These are phyloP conservation scores for Pecten maximus DNA, from an alignment of 2,888 invertebrate genomes.

Conservation along the genomic window DNA sequence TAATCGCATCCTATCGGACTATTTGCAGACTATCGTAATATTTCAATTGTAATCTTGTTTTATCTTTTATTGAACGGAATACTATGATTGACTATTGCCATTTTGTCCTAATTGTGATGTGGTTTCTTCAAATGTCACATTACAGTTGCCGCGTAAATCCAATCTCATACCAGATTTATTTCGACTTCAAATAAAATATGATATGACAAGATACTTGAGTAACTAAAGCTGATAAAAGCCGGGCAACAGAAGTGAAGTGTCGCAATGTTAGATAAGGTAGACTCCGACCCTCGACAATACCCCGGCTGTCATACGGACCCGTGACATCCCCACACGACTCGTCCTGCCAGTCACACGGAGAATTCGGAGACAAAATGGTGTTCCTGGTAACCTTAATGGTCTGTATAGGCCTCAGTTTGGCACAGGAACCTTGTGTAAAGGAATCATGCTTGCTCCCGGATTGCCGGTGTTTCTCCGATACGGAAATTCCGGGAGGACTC, in stretches of 20 bases:
- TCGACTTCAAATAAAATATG: not conserved
- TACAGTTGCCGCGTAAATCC: no score
- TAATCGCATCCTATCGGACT: no score
- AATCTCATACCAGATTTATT: no score
- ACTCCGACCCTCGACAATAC: not conserved
- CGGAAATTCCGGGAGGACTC: constrained; percentile 59
- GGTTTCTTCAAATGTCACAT: no score
- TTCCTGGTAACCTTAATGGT: not conserved
- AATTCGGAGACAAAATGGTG: not conserved
- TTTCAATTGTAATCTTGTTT: no score
- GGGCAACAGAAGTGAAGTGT: not conserved
- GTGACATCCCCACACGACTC: not conserved
- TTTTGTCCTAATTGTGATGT: no score
- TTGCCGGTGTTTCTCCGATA: constrained; percentile 68
- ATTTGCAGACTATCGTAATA: no score
- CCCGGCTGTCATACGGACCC: not conserved
- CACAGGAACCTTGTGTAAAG: constrained; percentile 8
- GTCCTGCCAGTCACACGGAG: not conserved
- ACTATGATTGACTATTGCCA: no score
- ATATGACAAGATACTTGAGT: not conserved
- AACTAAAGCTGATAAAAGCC: not conserved
- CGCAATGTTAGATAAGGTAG: not conserved
- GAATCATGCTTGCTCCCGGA: constrained; percentile 52
- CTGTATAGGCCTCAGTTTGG: not conserved
- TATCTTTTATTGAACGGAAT: no score